Evolutionary conservation across 1,140 invertebrate genomes (phyloP), one percentile per base, ranked within the genome.

Genomic region (Calliopsis andreniformis): DNA sequence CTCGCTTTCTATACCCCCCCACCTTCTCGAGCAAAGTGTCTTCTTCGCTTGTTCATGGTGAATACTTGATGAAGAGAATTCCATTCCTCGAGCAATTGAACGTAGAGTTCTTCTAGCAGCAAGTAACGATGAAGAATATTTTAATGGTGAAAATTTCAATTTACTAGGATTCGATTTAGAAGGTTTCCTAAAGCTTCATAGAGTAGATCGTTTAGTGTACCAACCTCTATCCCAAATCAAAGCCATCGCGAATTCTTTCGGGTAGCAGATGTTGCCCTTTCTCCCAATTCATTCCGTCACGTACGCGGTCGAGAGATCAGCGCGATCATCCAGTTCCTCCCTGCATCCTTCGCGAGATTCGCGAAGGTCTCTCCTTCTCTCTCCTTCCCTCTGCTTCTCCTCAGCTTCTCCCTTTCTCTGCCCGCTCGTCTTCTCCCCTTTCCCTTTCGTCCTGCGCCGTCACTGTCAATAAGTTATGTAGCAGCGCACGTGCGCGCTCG

Each of bases 401-500:
- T n/a, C 20, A 0, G 5, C 12, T 43, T 18, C 43, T 39, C 66
- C 42, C 18, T 35, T 43, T 14, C 30, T 58, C 42, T 7, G 23
- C 8, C 47, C 18, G 32, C 23, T 35, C 59, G 35, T 55, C 49
- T 47, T 63, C 61, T 42, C 64, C 66, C 72, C 45, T 80, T 68
- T 77, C 79, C 69, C 43, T 61, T 66, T 82, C 76, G 77, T 69
- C 42, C 62, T 64, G 56, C 45, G n/a, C 69, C 63, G 63, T 76
- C 58, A 79, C 68, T 82, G 68, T 82, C 81, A 63, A 73, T 78
- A 72, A 47, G 68, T 83, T 82, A 82, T 77, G 75, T 67, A 78
- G 68, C 81, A 47, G 76, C 76, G 82, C 80, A 79, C 81, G 80
- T 70, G 80, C 81, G 76, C 64, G 69, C 66, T 66, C 69, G 62